Evolutionary conservation across 1,140 invertebrate species (phyloP).

Genomic region (Drosophila ficusphila): DNA sequence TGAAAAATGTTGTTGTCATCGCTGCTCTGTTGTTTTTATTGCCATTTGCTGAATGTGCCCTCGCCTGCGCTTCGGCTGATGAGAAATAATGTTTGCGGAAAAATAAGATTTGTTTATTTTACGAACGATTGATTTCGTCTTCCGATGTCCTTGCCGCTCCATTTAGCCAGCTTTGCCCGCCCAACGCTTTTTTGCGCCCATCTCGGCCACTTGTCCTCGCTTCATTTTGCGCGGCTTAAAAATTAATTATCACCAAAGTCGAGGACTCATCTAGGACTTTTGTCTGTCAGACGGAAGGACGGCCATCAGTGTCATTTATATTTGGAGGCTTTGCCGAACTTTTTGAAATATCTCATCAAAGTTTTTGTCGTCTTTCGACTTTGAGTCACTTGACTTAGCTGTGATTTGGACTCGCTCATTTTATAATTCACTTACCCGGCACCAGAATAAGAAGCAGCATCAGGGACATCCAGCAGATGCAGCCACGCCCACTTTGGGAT

Average conservation of each 20-base stretch:
- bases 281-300: slow-evolving; percentile 46
- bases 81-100: slow-evolving; percentile 82
- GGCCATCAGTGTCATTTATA: slow-evolving; percentile 62
- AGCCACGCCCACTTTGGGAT: slow-evolving; percentile 48
- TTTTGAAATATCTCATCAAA: slow-evolving; percentile 73
- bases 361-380: slow-evolving; percentile 39
- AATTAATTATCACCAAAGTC: slow-evolving; percentile 78
- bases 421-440: slow-evolving; percentile 67
- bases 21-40: slow-evolving; percentile 44
- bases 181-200: background rate
- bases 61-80: slow-evolving; percentile 46
- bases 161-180: background rate
- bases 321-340: slow-evolving; percentile 48
- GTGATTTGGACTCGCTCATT: slow-evolving; percentile 48
- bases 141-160: slow-evolving; percentile 12
- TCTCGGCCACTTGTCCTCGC: slow-evolving; percentile 51
- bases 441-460: slow-evolving; percentile 56
- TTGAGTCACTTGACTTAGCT: slow-evolving; percentile 53
- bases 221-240: slow-evolving; percentile 81
- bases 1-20: slow-evolving; percentile 79
- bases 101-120: slow-evolving; percentile 83
- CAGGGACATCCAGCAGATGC: slow-evolving; percentile 53
- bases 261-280: slow-evolving; percentile 20
- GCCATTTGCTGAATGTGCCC: slow-evolving; percentile 47
- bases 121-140: slow-evolving; percentile 76